Evolutionary conservation across 2,797 vertebrate genomes (phyloP).

Genomic region (Polyboroides typus): DNA sequence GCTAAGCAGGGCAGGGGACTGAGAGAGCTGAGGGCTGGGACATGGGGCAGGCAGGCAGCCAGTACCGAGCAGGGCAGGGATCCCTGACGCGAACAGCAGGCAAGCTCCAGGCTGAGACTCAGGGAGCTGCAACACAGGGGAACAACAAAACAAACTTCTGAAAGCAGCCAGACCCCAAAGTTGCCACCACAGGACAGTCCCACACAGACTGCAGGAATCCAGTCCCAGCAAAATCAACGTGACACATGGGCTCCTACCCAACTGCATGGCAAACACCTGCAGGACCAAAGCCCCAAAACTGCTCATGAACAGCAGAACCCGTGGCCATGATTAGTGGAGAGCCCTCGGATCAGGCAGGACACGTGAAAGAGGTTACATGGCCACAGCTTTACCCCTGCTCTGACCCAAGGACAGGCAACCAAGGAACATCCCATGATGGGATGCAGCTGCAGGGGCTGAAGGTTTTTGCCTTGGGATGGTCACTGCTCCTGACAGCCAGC

Average conservation of each 20-base stretch:
- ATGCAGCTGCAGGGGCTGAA: background rate
- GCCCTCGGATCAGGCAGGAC: background rate
- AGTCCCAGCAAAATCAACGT: background rate
- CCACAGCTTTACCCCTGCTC: background rate
- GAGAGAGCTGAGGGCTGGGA: background rate
- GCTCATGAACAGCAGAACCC: background rate
- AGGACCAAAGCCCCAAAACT: background rate
- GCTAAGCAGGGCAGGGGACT: background rate
- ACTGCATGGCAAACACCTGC: background rate
- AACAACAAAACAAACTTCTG: background rate
- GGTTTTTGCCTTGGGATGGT: background rate
- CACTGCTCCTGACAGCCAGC: background rate
- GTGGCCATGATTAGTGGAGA: rapidly evolving
- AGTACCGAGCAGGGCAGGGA: background rate
- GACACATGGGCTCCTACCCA: background rate
- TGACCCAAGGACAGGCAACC: background rate
- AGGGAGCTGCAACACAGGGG: background rate
- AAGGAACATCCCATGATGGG: background rate
- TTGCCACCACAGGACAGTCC: background rate
- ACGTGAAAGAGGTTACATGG: background rate
- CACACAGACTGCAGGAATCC: background rate
- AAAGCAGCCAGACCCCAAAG: background rate
- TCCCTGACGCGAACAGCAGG: background rate
- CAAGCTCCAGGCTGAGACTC: background rate
- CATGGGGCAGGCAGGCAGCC: background rate